Conservation (phyloP, 1,140 invertebrate species). For the Zaprionus ornatus region DNA sequence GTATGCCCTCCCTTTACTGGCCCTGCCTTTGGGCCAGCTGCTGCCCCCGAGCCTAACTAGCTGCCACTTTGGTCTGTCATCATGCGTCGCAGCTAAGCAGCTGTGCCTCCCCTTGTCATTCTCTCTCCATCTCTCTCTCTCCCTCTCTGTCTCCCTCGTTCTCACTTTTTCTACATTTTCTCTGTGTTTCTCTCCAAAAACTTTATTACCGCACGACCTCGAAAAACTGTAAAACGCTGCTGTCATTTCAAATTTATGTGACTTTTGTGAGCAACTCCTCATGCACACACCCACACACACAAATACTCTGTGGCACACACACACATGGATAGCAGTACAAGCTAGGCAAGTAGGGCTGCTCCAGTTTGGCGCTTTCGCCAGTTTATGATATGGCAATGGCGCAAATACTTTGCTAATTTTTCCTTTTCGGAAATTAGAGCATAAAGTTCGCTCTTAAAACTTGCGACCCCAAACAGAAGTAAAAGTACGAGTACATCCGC, state of each 20-base stretch:
- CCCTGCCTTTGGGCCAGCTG: conserved; percentile 3
- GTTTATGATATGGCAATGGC: conserved; percentile 79
- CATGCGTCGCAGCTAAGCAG: conserved; percentile 46
- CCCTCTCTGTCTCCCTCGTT: not conserved
- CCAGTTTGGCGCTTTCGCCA: conserved; percentile 45
- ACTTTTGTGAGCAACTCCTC: conserved; percentile 73
- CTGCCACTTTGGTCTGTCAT: conserved; percentile 48
- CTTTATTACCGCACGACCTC: conserved; percentile 73
- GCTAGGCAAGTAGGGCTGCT: conserved; percentile 22
- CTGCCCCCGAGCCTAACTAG: conserved; percentile 39
- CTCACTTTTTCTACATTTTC: conserved; percentile 1
- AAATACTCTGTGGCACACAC: not conserved
- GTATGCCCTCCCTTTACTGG: not conserved
- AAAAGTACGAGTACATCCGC: conserved; percentile 38
- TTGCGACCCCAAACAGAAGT: conserved; percentile 32
- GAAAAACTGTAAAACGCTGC: conserved; percentile 77
- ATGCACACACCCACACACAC: conserved; percentile 3
- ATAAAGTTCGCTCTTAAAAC: conserved; percentile 77
- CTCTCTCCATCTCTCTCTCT: not conserved
- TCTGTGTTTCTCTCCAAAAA: conserved; percentile 34
- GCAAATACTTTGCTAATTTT: conserved; percentile 81
- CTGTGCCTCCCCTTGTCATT: conserved; percentile 27
- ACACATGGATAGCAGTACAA: conserved; percentile 20
- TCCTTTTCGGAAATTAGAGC: conserved; percentile 81
- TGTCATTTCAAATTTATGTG: conserved; percentile 81